Evolutionary conservation across 2,113 vertebrate species (phyloP), one percentile per base, ranked within the genome.

Genomic region (Siniperca chuatsi): DNA sequence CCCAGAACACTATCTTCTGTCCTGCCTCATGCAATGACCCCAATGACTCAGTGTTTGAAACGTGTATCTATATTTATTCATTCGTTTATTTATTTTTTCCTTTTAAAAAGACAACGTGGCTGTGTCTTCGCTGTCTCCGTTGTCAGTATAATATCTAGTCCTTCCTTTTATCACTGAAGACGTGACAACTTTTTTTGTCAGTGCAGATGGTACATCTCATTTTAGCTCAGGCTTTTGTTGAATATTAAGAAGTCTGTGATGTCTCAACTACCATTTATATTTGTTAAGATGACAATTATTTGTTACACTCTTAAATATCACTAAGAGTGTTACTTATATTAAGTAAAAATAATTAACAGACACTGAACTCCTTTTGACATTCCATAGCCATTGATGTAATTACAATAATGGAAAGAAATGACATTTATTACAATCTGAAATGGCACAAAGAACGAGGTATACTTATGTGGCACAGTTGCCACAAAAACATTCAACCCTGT

Each of bases 51-150:
- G 0, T 8, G 54, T 90, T 82, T 90, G 77, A 92, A 70, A 85
- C 78, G 57, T 84, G 81, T 65, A 62, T 92, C 91, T 94, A 92
- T 95, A 93, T 92, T 92, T 92, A 82, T 90, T 94, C 86, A 89
- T 88, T 86, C 61, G 74, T 65, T 79, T 82, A 71, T 88, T 92
- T 91, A 89, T 92, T 90, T 80, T 81, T 79, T 61, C 81, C 12
- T 87, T 58, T 57, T 65, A 29, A 35, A 62, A 50, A 82, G 60
- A 74, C 72, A 21, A 70, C 4, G 58, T 21, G 57, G 79, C 83
- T 76, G 67, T 83, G 87, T 89, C 84, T 65, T 75, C 29, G 21
- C 83, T 83, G 79, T 73, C 81, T 90, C 60, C 54, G 79, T 75
- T 88, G 85, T 88, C 81, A 76, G 44, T 12, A 46, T 42, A 29